Evolutionary conservation across 1,140 invertebrate species (phyloP).

Genomic region (Magallana ariakensis): DNA sequence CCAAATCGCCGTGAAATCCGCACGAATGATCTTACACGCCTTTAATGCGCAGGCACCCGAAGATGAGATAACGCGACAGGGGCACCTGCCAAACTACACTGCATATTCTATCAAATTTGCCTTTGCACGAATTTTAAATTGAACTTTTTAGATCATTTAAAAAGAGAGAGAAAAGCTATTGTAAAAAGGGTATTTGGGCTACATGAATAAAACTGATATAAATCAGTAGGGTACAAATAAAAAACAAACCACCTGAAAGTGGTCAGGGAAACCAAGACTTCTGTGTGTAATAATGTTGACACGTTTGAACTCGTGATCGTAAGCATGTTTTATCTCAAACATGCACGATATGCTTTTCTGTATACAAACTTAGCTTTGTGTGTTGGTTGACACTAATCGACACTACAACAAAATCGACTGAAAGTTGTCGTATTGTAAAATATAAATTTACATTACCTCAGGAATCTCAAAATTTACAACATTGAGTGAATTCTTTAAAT

Average conservation of each 20-base stretch:
- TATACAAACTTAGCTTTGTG: not conserved
- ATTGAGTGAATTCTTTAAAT: too few relatives aligned
- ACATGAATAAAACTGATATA: not conserved
- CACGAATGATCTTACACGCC: not conserved
- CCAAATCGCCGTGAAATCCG: slow-evolving; percentile 4
- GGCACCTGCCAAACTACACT: not conserved
- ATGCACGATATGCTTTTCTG: too few relatives aligned
- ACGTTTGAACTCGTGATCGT: too few relatives aligned
- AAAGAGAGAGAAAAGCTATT: not conserved
- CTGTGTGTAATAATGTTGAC: too few relatives aligned
- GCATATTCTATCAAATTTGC: not conserved
- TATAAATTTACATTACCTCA: too few relatives aligned
- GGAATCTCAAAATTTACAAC: too few relatives aligned
- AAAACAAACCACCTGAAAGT: too few relatives aligned
- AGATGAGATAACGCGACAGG: not conserved
- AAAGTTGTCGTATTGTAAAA: too few relatives aligned
- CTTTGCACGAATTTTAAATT: not conserved
- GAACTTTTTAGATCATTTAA: not conserved
- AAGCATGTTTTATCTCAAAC: too few relatives aligned
- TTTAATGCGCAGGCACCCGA: not conserved
- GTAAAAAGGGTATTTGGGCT: not conserved
- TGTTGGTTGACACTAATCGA: not conserved
- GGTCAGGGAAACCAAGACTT: too few relatives aligned
- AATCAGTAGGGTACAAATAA: not conserved
- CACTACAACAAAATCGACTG: not conserved